Conservation (phyloP, 2,113 vertebrate species). For the Oxyruncus cristatus region DNA sequence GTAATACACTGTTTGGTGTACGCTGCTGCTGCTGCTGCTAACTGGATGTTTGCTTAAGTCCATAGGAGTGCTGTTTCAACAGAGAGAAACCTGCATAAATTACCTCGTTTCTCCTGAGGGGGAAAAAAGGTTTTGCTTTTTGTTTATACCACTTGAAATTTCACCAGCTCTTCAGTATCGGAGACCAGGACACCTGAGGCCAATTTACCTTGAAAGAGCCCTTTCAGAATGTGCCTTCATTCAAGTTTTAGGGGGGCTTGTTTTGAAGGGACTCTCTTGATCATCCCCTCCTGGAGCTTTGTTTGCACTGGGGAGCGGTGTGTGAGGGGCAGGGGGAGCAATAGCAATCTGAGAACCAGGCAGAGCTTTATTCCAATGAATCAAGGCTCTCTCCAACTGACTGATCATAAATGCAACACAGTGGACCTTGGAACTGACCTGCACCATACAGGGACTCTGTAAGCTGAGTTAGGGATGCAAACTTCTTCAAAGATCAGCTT, state of each 20-base stretch:
- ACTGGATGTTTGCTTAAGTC: neutral
- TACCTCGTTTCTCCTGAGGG: neutral
- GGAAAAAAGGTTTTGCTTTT: neutral
- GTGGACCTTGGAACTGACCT: neutral
- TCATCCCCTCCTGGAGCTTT: neutral
- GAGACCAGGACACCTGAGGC: neutral
- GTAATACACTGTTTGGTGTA: neutral
- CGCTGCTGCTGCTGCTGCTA: neutral
- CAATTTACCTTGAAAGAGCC: neutral
- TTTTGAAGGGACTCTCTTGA: neutral
- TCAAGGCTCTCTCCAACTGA: neutral
- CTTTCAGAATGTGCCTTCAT: neutral
- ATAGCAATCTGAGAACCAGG: neutral
- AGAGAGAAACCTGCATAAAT: neutral
- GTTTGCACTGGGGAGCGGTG: fast-evolving
- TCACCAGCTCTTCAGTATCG: neutral
- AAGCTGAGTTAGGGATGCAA: neutral
- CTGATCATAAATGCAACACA: neutral
- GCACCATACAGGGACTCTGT: neutral
- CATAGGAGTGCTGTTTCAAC: neutral
- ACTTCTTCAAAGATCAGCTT: neutral
- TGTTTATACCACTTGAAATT: neutral
- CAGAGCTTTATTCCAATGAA: neutral
- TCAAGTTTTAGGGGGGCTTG: fast-evolving
- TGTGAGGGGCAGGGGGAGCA: neutral